Percentiles rank a stretch among this genome's conserved stretches.
phyloP scores from a whole-genome alignment of 2,113 vertebrate species.

The Nesoenas mayeri region DNA sequence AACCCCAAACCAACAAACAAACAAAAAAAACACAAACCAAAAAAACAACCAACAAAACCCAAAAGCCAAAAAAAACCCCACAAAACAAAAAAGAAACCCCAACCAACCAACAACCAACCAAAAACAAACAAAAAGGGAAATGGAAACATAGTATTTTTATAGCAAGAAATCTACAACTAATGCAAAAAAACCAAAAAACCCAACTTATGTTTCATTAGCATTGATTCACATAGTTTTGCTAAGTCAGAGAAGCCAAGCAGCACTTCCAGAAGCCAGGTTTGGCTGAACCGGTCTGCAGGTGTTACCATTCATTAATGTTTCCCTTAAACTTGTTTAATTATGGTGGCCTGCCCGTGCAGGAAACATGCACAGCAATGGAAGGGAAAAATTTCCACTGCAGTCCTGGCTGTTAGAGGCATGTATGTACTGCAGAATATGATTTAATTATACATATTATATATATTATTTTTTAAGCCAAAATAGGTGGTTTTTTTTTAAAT shows the following conservation, averaged over 20 bases:
- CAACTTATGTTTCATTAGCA: no score
- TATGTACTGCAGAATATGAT: accelerated
- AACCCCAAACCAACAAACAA: no score
- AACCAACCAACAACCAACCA: no score
- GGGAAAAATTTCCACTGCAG: not conserved
- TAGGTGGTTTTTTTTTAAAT: not conserved
- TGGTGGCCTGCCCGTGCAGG: accelerated
- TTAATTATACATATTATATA: accelerated
- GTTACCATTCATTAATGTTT: not conserved
- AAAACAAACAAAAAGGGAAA: not conserved
- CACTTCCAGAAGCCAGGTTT: not conserved
- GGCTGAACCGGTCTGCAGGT: not conserved
- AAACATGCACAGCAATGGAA: accelerated
- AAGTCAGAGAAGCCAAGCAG: not conserved
- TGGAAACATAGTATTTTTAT: not conserved
- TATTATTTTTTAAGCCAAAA: not conserved
- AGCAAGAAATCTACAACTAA: not conserved
- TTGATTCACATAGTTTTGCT: not conserved
- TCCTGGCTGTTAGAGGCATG: accelerated
- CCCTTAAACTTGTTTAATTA: not conserved
- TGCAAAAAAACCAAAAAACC: not conserved
- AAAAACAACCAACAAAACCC: no score
- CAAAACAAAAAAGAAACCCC: no score
- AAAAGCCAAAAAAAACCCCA: no score
- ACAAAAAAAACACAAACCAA: no score